Conservation (phyloP, 2,888 invertebrate species). For the Auanema sp. region DNA sequence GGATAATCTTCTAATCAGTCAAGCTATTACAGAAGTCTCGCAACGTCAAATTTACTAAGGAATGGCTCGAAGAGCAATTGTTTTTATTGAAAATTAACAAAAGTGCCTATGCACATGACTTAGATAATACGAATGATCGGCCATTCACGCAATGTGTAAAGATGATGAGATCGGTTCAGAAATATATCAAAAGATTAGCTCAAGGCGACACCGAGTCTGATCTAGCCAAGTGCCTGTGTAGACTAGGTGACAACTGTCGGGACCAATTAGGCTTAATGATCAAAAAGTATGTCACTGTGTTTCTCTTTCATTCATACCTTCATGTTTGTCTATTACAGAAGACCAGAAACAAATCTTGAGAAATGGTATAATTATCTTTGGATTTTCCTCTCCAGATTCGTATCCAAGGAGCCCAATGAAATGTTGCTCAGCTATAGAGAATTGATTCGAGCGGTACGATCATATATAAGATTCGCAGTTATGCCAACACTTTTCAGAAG, state of each 20-base stretch:
- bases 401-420: conserved; percentile 40
- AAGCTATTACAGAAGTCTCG: conserved; percentile 21
- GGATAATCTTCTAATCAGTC: background rate
- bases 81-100: conserved; percentile 34
- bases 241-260: conserved; percentile 54
- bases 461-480: background rate
- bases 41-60: background rate
- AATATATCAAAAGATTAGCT: conserved; percentile 52
- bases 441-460: background rate
- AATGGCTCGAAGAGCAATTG: conserved; percentile 31
- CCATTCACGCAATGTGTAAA: conserved; percentile 54
- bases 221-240: conserved; percentile 38
- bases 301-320: background rate
- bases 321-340: conserved; percentile 21
- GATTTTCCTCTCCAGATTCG: conserved; percentile 58
- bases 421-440: conserved; percentile 24
- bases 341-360: conserved; percentile 38
- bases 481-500: no score
- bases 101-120: conserved; percentile 33
- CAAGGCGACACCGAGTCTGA: conserved; percentile 26
- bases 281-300: conserved; percentile 19
- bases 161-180: conserved; percentile 52
- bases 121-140: conserved; percentile 35
- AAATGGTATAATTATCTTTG: conserved; percentile 53
- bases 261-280: conserved; percentile 29